Base-by-base conservation (phyloP, 2,797 vertebrate species). In the Phalloptychus januarius region DNA sequence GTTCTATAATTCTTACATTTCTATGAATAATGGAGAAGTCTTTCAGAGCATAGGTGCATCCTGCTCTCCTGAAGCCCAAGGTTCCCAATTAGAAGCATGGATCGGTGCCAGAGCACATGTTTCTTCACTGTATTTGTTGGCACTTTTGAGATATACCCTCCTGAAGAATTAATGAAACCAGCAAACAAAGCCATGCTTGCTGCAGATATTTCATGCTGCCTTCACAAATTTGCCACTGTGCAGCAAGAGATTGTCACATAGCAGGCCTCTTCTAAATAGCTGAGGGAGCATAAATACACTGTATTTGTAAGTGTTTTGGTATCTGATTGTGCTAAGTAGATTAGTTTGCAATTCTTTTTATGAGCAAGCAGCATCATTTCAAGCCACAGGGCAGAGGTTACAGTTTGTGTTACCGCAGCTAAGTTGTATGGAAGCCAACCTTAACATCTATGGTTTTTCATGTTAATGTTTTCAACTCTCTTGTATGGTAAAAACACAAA, bases 161-260 rank as follows among this genome's bases (percentile, higher is more conserved):
- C 93, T 96, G 90, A 95, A 96, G 93, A 95, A 95, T 96, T 95
- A 94, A 96, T 96, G 95, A 95, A 95, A 95, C 84, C 90, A 89
- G 85, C 92, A 93, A 95, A 94, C 92, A 94, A 95, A 94, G 93
- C 90, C 90, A 72, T 45, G 74, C 93, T 91, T 83, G 89, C 91
- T 88, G 91, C 91, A 90, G 89, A 93, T 94, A 93, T 91, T 93
- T 92, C 91, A 89, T 92, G 89, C 91, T 89, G 90, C 88, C 93
- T 93, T 93, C 88, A 93, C 92, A 93, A 93, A 92, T 94, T 93
- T 92, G 89, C 91, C 72, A 87, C 92, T 85, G 88, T 91, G 92
- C 85, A 84, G 87, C 82, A 74, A 86, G 88, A 91, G 86, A 93
- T 89, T 92, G 92, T 95, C 93, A 93, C 88, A 83, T 92, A 82